Base-by-base conservation (phyloP, 2,888 invertebrate species). In the Melinopterus prodromus region DNA sequence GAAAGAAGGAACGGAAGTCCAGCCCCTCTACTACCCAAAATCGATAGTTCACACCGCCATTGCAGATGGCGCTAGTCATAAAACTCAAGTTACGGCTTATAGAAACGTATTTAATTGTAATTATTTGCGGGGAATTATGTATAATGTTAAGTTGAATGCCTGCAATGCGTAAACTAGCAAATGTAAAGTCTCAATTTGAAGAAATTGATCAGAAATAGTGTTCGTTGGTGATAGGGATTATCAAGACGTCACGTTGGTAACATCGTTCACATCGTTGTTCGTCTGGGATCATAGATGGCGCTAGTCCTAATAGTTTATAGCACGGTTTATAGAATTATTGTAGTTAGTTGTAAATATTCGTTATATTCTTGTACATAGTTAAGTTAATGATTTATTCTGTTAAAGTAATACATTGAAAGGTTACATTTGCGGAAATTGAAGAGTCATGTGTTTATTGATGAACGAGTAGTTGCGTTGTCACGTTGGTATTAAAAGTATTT, bases 1-100 rank as follows among this genome's bases (percentile, higher is more conserved):
- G 74, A 35, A 53, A 53, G 26, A 35, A 26, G 36, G 36, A 74
- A 74, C 74, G 26, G 74, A 37, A 74, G 37, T 35, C 35, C n/a
- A 36, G 35, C 9, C 74, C 74, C 74, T 37, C 16, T 35, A 15
- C 35, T 35, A 35, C 74, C 35, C 12, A 15, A 35, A 74, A 74
- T n/a, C n/a, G 2, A 1, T 36, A 74, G 6, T 74, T 26, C n/a
- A n/a, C 37, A 35, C n/a, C 9, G 26, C 36, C n/a, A 36, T 35
- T n/a, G 37, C 37, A 74, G 74, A 74, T 26, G 74, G 74, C 74
- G 35, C 53, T 26, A 53, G 2, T 6, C 12, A 3, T 53, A 53
- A 53, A 9, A 53, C 53, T 53, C 53, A 12, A 2, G 7, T 53
- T 12, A 53, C 7, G 9, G 9, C 53, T 12, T 53, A 53, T 12